These are phyloP conservation scores for Alouatta palliata DNA, from an alignment of 2,113 vertebrate genomes.

Conservation along the genomic window DNA sequence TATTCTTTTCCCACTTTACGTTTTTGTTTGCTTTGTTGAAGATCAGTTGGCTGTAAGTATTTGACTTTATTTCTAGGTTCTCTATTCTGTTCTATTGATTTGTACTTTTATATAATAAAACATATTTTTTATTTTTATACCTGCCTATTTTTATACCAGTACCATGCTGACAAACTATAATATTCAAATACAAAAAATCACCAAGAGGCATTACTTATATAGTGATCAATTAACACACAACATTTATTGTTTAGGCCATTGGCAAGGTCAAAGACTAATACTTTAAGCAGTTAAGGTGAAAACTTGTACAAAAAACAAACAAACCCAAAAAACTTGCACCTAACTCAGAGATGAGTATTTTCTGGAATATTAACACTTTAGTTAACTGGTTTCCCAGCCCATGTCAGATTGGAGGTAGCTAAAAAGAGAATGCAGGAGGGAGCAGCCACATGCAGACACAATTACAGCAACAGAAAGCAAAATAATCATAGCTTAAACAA, in stretches of 20 bases:
- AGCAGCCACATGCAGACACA: neutral
- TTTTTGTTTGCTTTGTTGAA: no score
- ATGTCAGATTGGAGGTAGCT: neutral
- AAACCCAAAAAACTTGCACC: neutral
- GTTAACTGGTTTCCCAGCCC: neutral
- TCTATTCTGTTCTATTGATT: no score
- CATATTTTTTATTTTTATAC: no score
- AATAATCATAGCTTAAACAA: neutral
- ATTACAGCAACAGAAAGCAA: neutral
- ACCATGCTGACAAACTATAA: neutral
- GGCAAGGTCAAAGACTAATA: neutral
- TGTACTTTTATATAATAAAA: no score
- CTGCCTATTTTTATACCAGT: no score
- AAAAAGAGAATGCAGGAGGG: neutral
- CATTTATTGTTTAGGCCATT: neutral
- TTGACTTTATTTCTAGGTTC: no score
- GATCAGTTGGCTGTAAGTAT: no score
- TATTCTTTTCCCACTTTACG: no score
- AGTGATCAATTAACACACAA: neutral
- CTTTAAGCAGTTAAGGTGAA: neutral
- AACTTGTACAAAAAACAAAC: neutral
- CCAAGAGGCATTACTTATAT: neutral
- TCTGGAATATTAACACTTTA: neutral
- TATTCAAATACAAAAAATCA: neutral
- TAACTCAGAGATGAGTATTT: neutral